Evolutionary conservation across 2,888 invertebrate genomes (phyloP).

Genomic region (Calliscelio sp.): DNA sequence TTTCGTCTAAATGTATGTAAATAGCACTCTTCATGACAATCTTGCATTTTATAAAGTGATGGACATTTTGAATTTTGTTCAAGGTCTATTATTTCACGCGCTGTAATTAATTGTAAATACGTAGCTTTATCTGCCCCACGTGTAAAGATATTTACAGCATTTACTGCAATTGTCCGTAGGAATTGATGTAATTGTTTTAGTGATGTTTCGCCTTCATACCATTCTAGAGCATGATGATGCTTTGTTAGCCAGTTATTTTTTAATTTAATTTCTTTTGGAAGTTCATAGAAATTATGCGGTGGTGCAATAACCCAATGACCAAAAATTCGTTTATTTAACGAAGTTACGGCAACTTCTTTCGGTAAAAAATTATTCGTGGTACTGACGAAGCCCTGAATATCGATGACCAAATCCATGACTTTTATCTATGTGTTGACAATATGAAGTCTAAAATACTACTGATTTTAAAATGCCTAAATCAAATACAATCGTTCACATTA

Average conservation of each 20-base stretch:
- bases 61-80: neutral
- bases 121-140: neutral
- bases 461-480: neutral
- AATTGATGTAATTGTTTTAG: neutral
- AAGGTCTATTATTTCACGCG: neutral
- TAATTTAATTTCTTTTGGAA: neutral
- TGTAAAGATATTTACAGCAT: neutral
- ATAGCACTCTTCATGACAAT: neutral
- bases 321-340: neutral
- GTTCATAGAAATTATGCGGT: conserved; percentile 1
- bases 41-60: too few species aligned
- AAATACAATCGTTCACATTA: neutral
- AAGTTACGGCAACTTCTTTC: conserved; percentile 13
- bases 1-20: neutral
- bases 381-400: conserved; percentile 26
- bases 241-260: neutral
- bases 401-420: conserved; percentile 30
- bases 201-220: neutral
- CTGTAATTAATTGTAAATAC: neutral
- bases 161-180: neutral
- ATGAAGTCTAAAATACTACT: neutral
- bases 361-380: neutral
- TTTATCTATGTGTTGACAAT: neutral
- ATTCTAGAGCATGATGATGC: neutral
- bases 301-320: conserved; percentile 29